These are phyloP conservation scores for Xenopus petersii DNA, from an alignment of 2,797 vertebrate species.

Conservation along the genomic window DNA sequence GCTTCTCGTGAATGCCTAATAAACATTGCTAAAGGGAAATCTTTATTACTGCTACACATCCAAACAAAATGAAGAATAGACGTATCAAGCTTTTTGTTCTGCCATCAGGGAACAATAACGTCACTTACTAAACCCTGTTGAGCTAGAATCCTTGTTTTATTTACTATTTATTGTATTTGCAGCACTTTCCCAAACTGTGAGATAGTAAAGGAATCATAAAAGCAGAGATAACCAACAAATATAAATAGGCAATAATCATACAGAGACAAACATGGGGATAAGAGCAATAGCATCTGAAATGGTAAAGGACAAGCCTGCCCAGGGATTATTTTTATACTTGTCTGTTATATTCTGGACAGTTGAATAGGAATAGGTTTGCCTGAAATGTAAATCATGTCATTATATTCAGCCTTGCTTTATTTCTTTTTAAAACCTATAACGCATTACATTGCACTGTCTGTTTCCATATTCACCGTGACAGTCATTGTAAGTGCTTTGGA, in stretches of 20 bases:
- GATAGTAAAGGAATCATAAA: not conserved
- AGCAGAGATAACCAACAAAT: slow-evolving; percentile 5
- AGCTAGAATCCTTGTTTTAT: not conserved
- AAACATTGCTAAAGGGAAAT: not conserved
- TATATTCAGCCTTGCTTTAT: slow-evolving; percentile 36
- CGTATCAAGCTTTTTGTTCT: not conserved
- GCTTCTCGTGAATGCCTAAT: not conserved
- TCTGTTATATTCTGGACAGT: slow-evolving; percentile 20
- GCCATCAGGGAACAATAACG: not conserved
- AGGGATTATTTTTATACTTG: slow-evolving; percentile 19
- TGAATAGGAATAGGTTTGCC: slow-evolving; percentile 36
- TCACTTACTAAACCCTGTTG: not conserved
- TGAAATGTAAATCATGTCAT: slow-evolving; percentile 42
- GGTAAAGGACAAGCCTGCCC: slow-evolving; percentile 15
- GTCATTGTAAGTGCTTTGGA: slow-evolving; percentile 44
- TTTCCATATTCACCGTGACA: slow-evolving; percentile 42
- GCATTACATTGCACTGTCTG: slow-evolving; percentile 42
- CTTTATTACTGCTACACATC: not conserved
- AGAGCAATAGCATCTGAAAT: slow-evolving; percentile 15
- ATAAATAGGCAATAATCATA: slow-evolving; percentile 25
- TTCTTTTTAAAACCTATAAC: slow-evolving; percentile 42
- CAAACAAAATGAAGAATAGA: not conserved
- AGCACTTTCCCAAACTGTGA: slow-evolving; percentile 15
- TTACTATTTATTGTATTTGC: not conserved
- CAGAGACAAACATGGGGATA: slow-evolving; percentile 7